Conservation (phyloP, 1,140 invertebrate genomes). For the Hypothenemus hampei region DNA sequence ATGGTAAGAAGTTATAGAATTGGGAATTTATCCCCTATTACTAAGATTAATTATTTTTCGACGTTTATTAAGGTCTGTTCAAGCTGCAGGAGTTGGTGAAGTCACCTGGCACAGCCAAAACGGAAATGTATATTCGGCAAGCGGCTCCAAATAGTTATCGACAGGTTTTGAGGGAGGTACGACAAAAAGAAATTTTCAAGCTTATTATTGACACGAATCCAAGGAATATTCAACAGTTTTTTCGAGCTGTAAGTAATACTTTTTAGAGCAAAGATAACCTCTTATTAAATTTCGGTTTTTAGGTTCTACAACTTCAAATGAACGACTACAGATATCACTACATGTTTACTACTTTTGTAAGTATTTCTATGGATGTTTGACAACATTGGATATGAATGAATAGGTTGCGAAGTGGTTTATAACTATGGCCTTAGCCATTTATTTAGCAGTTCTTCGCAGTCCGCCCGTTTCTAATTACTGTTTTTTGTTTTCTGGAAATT, state of each 20-base stretch:
- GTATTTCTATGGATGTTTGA: too few species aligned
- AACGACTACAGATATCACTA: conserved; percentile 92
- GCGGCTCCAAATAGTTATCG: conserved; percentile 69
- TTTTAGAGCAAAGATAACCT: not conserved
- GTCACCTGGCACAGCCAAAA: conserved; percentile 56
- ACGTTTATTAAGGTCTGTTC: conserved; percentile 84
- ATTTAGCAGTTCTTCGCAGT: too few species aligned
- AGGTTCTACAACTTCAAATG: conserved; percentile 91
- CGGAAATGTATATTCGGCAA: conserved; percentile 81
- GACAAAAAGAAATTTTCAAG: conserved; percentile 77
- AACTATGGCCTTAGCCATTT: too few species aligned
- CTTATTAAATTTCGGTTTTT: conserved; percentile 39
- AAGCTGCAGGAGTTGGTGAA: conserved; percentile 81
- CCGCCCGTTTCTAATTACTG: too few species aligned
- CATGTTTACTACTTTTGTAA: conserved; percentile 89
- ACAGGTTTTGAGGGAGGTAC: conserved; percentile 71
- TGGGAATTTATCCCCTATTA: not conserved
- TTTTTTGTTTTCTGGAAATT: too few species aligned
- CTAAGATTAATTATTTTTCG: not conserved
- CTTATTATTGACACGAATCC: conserved; percentile 81
- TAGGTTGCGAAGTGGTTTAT: not conserved
- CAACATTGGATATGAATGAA: not conserved
- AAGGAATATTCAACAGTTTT: conserved; percentile 67
- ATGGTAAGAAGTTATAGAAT: conserved; percentile 51
- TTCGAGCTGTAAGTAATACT: conserved; percentile 67